Percentiles rank a stretch among this genome's conserved stretches.
Conservation (phyloP, 2,888 invertebrate genomes). For the Cordilura impudica region DNA sequence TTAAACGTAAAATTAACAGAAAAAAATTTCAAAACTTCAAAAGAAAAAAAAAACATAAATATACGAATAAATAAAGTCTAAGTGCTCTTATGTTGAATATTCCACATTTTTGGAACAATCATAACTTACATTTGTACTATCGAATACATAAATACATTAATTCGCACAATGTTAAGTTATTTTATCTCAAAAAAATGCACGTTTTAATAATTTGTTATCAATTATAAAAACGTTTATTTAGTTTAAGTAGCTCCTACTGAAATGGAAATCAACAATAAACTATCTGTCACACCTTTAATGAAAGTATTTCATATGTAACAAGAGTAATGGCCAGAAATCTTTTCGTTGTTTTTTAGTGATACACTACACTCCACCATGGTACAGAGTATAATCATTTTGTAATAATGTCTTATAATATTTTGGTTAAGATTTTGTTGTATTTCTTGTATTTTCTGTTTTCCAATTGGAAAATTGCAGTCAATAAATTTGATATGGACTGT, state of each 20-base stretch:
- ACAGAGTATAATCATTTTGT: neutral
- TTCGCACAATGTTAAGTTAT: neutral
- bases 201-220: constrained; percentile 34
- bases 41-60: neutral
- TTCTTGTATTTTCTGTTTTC: too few species aligned
- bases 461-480: too few species aligned
- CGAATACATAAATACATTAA: too few species aligned
- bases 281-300: constrained; percentile 23
- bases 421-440: too few species aligned
- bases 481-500: too few species aligned
- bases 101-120: neutral
- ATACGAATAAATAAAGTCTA: neutral
- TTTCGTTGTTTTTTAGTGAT: neutral
- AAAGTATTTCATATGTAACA: neutral
- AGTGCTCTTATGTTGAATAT: neutral
- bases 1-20: neutral
- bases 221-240: constrained; percentile 19
- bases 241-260: neutral
- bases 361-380: neutral
- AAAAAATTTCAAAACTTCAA: neutral
- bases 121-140: neutral
- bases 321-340: neutral
- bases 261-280: neutral
- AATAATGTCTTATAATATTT: too few species aligned
- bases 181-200: constrained; percentile 9